A percentile compares a stretch with the other conserved stretches of the same genome.
phyloP scores from a whole-genome alignment of 2,888 invertebrate species.

The Leptopilina myrica region DNA sequence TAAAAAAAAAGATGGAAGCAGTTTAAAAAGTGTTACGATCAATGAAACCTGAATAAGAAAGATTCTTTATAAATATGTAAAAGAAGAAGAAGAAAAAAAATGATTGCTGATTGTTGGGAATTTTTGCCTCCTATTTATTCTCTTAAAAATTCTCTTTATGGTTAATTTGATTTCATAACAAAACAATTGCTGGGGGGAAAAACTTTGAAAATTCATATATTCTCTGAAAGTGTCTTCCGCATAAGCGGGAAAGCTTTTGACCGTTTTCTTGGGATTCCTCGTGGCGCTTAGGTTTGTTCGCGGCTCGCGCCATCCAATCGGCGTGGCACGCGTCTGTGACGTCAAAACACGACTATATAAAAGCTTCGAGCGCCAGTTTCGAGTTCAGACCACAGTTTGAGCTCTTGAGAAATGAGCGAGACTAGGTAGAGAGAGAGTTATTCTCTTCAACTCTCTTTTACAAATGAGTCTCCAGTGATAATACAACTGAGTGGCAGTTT shows the following conservation, averaged over 20 bases:
- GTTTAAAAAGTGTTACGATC: not conserved
- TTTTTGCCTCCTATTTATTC: too few species aligned
- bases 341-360: constrained; percentile 69
- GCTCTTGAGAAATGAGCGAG: constrained; percentile 62
- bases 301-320: constrained; percentile 67
- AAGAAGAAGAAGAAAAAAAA: too few species aligned
- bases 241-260: constrained; percentile 47
- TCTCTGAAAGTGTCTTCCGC: constrained; percentile 42
- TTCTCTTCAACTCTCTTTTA: constrained; percentile 61
- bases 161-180: too few species aligned
- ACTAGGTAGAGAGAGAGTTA: constrained; percentile 59
- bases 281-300: constrained; percentile 72
- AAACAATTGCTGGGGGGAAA: too few species aligned
- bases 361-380: constrained; percentile 58
- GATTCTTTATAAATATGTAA: too few species aligned
- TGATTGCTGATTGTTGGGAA: too few species aligned
- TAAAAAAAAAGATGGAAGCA: not conserved
- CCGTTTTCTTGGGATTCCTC: constrained; percentile 61
- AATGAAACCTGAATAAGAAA: constrained; percentile 12
- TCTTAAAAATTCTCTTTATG: too few species aligned
- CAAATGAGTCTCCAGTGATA: constrained; percentile 48
- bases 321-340: constrained; percentile 61
- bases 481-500: constrained; percentile 45
- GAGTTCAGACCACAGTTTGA: constrained; percentile 69
- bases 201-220: too few species aligned